Conservation (phyloP, 2,113 vertebrate species). For the Genyomyrus donnyi region DNA sequence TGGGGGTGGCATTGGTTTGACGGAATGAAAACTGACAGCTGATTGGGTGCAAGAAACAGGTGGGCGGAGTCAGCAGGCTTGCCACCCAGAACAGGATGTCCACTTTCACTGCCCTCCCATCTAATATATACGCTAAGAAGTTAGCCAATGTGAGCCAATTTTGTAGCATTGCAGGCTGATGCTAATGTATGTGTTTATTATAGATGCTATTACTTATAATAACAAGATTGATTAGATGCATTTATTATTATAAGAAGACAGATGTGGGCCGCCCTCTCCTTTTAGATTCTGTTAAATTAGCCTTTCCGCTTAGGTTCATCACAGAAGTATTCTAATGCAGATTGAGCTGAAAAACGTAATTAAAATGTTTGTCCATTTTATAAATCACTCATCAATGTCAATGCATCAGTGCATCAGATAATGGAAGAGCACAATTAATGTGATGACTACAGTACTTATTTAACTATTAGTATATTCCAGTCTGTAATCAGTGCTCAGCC, state of each 20-base stretch:
- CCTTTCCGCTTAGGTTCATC: not conserved
- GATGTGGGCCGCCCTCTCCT: not conserved
- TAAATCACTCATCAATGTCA: not conserved
- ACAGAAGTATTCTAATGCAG: not conserved
- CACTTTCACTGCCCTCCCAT: not conserved
- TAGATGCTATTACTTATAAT: not conserved
- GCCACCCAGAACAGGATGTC: not conserved
- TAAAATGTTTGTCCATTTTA: slow-evolving; percentile 2
- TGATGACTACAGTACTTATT: not conserved
- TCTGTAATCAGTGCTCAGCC: not conserved
- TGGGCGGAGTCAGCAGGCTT: not conserved
- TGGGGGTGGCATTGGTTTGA: not conserved
- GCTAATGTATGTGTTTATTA: not conserved
- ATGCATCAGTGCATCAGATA: not conserved
- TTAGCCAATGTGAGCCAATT: not conserved
- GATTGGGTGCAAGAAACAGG: not conserved
- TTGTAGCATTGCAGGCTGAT: not conserved
- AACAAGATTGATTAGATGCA: not conserved
- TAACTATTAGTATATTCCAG: not conserved
- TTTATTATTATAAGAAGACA: not conserved
- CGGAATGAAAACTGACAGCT: not conserved
- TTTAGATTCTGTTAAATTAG: not conserved
- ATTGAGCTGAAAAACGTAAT: not conserved
- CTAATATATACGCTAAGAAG: not conserved
- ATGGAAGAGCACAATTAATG: not conserved